A percentile compares a stretch with the other conserved stretches of the same genome.
Conservation (phyloP, 2,888 invertebrate genomes). For the Metallyticus violacea region DNA sequence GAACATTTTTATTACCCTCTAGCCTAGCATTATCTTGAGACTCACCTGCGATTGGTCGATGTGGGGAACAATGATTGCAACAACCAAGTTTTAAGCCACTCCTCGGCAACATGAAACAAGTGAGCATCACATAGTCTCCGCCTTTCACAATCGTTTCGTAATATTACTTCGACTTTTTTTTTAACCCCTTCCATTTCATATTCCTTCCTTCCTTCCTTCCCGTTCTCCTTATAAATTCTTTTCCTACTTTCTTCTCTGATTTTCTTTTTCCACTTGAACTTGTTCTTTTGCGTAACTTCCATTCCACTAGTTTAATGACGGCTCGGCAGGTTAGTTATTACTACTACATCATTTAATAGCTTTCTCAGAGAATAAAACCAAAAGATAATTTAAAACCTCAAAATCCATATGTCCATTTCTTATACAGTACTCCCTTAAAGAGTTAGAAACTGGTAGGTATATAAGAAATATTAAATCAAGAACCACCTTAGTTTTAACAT, state of each 20-base stretch:
- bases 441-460: too few species aligned
- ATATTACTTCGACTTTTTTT: background rate
- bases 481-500: too few species aligned
- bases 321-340: background rate
- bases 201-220: background rate
- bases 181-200: background rate
- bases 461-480: too few species aligned
- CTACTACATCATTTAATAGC: background rate
- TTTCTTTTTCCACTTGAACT: background rate
- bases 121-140: background rate
- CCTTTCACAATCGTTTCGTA: background rate
- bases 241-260: background rate
- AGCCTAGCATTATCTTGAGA: conserved; percentile 25
- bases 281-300: background rate
- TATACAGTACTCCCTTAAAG: background rate
- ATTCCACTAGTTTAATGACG: background rate
- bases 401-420: background rate
- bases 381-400: background rate
- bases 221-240: background rate
- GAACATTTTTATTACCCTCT: conserved; percentile 25
- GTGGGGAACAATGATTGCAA: conserved; percentile 22
- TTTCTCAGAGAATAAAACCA: background rate
- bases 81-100: conserved; percentile 27
- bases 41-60: conserved; percentile 24
- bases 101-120: conserved; percentile 15